These are phyloP conservation scores for Corythornis leucogaster DNA, from an alignment of 2,797 vertebrate genomes.

Conservation along the genomic window DNA sequence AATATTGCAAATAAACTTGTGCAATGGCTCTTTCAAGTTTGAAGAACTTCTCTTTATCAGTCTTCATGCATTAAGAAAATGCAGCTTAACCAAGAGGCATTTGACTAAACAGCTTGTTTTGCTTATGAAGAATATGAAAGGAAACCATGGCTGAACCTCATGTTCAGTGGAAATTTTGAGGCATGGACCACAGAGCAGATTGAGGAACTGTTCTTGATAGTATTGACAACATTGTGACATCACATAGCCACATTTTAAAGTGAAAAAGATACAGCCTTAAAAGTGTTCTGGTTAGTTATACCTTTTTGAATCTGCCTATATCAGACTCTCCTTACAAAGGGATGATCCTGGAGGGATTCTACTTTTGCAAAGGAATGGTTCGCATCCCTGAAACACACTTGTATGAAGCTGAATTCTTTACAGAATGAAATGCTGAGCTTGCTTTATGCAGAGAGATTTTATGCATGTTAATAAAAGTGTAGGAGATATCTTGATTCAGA, in stretches of 20 bases:
- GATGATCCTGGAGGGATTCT: neutral
- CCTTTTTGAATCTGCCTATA: neutral
- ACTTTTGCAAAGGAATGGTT: neutral
- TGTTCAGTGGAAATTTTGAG: conserved; percentile 46
- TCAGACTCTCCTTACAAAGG: neutral
- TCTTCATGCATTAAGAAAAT: neutral
- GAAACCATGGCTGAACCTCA: conserved; percentile 2
- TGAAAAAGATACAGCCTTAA: neutral
- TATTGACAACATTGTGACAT: neutral
- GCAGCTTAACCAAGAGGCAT: neutral
- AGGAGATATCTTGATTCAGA: neutral
- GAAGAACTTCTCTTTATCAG: neutral
- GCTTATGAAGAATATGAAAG: neutral
- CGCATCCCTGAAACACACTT: neutral
- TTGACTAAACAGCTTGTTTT: neutral
- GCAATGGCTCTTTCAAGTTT: neutral
- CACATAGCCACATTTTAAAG: neutral
- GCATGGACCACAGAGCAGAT: conserved; percentile 18
- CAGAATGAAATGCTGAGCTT: neutral
- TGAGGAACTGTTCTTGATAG: conserved; percentile 23
- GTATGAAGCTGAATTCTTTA: neutral
- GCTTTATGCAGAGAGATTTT: neutral
- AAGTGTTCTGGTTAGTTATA: neutral
- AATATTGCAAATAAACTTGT: neutral
- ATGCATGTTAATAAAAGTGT: neutral